Base-by-base conservation (phyloP, 2,888 invertebrate genomes). In the Tridacna gigas region DNA sequence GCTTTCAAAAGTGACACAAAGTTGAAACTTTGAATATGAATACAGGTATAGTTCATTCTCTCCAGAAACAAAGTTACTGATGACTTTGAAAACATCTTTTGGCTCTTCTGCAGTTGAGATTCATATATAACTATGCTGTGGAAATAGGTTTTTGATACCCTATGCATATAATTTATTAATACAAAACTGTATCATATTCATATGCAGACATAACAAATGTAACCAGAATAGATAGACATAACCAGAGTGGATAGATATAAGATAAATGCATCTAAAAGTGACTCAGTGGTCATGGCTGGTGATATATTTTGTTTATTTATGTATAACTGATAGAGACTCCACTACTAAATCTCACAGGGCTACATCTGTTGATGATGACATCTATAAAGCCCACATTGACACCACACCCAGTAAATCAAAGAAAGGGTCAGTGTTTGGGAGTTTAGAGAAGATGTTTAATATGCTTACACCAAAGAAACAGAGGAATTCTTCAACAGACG, bases 381-480 rank as follows among this genome's bases (percentile, higher is more conserved):
- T 94, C 25, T 92, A 94, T 88, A 90, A 90, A 60, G 90, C 91
- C 26, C 92, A 93, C 79, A 85, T 91, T 47, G 91, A 91, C 37
- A 92, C 92, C 0, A 93, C 94, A 5, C 88, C 89, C 26, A 90
- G 90, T 74, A 93, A 92, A 80, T 79, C 88, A 3, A 95, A 96
- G 79, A 96, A 96, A 91, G 91, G 90, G 3, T 91, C 93, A 0
- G 95, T 97, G 80, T 96, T 97, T 93, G 97, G 96, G 61, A 96
- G 96, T 91, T 95, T 97, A 80, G 97, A 97, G 94, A 95, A 96
- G 81, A 96, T 97, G 88, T 96, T 96, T 88, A 96, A 96, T 89
- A 96, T 97, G 92, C 95, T 97, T 61, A 97, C 97, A 0, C 97
- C 97, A 0, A 96, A 96, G 83, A 95, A 95, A 89, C 93, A 95